Evolutionary conservation across 1,140 invertebrate species (phyloP).

Genomic region (Spodoptera litura): DNA sequence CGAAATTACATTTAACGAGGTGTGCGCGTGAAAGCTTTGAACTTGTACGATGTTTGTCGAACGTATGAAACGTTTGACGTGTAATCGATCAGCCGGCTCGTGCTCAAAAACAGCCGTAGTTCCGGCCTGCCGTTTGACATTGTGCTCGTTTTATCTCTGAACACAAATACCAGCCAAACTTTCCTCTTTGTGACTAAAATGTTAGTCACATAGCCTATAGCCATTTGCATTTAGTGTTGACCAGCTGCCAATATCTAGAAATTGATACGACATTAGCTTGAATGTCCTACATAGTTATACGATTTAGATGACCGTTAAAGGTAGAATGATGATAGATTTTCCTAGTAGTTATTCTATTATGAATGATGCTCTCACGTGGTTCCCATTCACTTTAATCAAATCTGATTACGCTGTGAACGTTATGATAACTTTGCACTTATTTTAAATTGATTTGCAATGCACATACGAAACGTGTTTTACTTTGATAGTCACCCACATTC

Average conservation of each 20-base stretch:
- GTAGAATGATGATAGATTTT: not conserved
- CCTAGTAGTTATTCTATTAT: not conserved
- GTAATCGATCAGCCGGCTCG: slow-evolving; percentile 43
- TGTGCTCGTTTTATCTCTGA: slow-evolving; percentile 5
- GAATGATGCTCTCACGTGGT: not conserved
- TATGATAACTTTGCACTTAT: too few relatives aligned
- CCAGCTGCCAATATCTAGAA: too few relatives aligned
- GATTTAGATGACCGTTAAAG: not conserved
- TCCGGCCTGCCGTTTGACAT: not conserved
- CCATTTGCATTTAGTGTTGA: not conserved
- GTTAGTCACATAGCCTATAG: too few relatives aligned
- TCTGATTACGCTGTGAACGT: not conserved
- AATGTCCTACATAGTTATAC: too few relatives aligned
- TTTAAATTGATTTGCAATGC: too few relatives aligned
- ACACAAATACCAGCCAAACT: not conserved
- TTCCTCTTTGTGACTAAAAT: not conserved
- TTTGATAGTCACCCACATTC: too few relatives aligned
- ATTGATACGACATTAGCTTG: not conserved
- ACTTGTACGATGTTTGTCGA: slow-evolving; percentile 46
- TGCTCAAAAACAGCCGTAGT: not conserved
- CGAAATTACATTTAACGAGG: slow-evolving; percentile 42
- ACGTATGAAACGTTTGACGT: slow-evolving; percentile 53
- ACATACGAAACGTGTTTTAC: too few relatives aligned
- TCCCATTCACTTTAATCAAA: not conserved
- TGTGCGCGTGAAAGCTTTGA: slow-evolving; percentile 36